phyloP scores from a whole-genome alignment of 92 coral and sea anemone genomes.

The Zoanthus solanderi region DNA sequence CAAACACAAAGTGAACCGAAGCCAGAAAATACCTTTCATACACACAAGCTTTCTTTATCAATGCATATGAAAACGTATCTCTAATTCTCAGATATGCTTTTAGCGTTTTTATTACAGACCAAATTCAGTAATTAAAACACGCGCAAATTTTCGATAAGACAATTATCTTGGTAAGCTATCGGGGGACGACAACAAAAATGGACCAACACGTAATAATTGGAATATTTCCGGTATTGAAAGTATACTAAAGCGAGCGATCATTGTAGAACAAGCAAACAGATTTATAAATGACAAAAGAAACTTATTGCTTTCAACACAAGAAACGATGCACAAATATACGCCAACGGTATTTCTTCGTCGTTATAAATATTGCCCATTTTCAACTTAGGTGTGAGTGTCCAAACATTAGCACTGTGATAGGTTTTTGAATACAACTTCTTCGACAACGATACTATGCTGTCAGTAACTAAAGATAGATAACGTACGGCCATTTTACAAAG shows the following conservation, averaged over 20 bases:
- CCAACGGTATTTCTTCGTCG: neutral
- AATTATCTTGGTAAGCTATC: neutral
- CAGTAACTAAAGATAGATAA: neutral
- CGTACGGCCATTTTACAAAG: neutral
- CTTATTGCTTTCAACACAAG: neutral
- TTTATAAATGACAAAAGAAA: too few species aligned
- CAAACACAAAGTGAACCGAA: conserved; percentile 19
- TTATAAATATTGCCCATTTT: neutral
- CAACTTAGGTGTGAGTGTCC: neutral
- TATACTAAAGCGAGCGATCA: conserved; percentile 30
- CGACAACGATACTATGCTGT: neutral
- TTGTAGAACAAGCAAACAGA: neutral
- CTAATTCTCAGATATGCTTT: neutral
- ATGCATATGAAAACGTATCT: neutral
- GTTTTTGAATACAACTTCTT: neutral
- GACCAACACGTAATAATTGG: conserved; percentile 34
- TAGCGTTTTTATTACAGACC: neutral
- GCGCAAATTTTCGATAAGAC: neutral
- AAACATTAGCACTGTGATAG: neutral
- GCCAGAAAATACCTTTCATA: conserved; percentile 20
- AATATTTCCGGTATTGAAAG: conserved; percentile 45
- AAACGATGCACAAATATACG: conserved; percentile 11
- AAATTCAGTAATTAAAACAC: neutral
- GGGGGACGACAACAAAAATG: conserved; percentile 33
- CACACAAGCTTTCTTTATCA: neutral